Base-by-base conservation (phyloP, 2,113 vertebrate genomes). In the Misgurnus mizolepis region DNA sequence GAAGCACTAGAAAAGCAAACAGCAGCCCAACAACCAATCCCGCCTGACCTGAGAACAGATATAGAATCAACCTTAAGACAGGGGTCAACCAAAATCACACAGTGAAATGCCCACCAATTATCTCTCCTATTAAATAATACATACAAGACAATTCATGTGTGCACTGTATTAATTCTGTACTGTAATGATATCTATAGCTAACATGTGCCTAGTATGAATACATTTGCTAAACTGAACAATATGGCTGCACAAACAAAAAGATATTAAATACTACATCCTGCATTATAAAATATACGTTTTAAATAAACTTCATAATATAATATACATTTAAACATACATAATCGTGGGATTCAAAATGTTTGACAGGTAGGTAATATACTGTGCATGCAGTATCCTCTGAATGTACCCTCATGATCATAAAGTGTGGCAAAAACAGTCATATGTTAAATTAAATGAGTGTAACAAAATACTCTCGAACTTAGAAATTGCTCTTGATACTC, bases 1-100 rank as follows among this genome's bases (percentile, higher is more conserved):
- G 88, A 43, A 96, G 76, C 80, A 98, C 88, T 64, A 98, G 89
- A 88, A 94, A 95, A 83, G 94, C 85, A 71, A 96, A 91, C 22
- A 95, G 86, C 64, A 96, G 70, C 0, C 90, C 90, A 2, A 84
- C 79, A 22, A 95, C 85, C 83, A 95, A 81, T 70, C 91, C 86
- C 5, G 91, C 83, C 0, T 88, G 89, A 81, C 86, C 97, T 98
- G 93, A 50, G 47, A 64, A 82, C 0, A 72, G 56, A 82, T 72
- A 87, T 53, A 77, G 53, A 78, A 61, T 3, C 12, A 11, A 74
- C 71, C 27, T 43, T 76, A 43, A 72, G 41, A 45, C 47, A 56
- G 41, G 40, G 65, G 72, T 56, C 55, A 47, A 67, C 11, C 60
- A 55, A 40, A 79, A 67, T 77, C 39, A 79, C n/a, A 55, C 17